phyloP scores from a whole-genome alignment of 1,140 invertebrate genomes.

The Drosophila ficusphila region DNA sequence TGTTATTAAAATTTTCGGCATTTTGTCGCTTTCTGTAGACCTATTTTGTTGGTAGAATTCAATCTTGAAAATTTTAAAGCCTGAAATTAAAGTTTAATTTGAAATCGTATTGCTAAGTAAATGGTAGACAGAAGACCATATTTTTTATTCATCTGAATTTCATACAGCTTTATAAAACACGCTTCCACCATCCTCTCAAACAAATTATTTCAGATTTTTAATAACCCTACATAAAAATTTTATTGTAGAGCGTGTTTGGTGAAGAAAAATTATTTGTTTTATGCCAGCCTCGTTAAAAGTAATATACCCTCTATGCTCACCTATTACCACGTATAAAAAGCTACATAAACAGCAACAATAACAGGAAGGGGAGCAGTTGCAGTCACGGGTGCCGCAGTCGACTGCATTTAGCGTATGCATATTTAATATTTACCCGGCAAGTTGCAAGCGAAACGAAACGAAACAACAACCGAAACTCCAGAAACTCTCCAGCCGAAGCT shows the following conservation, averaged over 20 bases:
- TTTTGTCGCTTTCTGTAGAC: background rate
- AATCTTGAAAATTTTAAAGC: no score
- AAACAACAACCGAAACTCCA: conserved; percentile 37
- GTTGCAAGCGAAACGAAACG: conserved; percentile 30
- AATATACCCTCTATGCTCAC: background rate
- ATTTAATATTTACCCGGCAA: conserved; percentile 65
- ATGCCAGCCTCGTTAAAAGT: background rate
- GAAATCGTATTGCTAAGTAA: no score
- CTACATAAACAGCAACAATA: conserved; percentile 9
- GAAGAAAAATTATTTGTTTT: background rate
- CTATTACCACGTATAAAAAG: conserved; percentile 3
- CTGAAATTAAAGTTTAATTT: no score
- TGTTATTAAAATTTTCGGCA: background rate
- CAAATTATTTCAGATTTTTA: background rate
- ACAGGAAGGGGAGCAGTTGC: conserved; percentile 8
- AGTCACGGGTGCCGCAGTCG: conserved; percentile 31
- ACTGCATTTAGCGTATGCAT: conserved; percentile 64
- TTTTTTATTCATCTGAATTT: no score
- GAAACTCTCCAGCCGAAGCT: conserved; percentile 30
- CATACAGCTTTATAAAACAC: no score
- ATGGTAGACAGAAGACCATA: no score
- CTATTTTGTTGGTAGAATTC: background rate
- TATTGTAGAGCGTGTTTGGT: background rate
- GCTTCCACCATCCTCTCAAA: no score
- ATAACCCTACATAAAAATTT: no score